Conservation (phyloP, 2,797 vertebrate species). For the Melanotaenia parkinsoni region DNA sequence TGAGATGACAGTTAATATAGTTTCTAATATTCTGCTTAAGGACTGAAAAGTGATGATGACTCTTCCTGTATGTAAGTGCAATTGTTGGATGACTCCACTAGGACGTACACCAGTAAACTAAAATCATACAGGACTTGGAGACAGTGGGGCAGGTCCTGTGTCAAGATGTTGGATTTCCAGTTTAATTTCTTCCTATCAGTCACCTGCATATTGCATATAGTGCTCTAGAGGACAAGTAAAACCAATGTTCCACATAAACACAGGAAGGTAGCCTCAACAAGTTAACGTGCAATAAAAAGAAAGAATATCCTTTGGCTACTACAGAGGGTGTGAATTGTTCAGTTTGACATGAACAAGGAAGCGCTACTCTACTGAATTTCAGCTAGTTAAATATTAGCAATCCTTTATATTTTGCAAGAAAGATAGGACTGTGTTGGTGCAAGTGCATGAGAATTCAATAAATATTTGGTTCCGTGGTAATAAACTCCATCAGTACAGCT, state of each 20-base stretch:
- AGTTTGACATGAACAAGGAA: not conserved
- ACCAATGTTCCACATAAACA: not conserved
- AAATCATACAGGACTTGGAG: not conserved
- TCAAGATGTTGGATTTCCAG: not conserved
- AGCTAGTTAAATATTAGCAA: no score
- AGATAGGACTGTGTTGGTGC: no score
- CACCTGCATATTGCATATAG: not conserved
- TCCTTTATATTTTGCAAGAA: no score
- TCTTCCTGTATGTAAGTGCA: not conserved
- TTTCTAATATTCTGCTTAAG: not conserved
- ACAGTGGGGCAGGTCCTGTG: not conserved
- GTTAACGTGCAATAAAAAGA: no score
- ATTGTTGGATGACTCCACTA: not conserved
- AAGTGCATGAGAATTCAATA: no score
- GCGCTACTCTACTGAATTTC: not conserved
- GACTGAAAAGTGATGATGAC: not conserved
- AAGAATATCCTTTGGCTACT: no score
- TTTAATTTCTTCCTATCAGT: not conserved
- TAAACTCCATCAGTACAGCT: no score
- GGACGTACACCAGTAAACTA: not conserved
- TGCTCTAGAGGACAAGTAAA: not conserved
- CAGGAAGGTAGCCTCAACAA: no score
- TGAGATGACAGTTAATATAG: not conserved
- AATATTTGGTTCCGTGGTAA: no score
- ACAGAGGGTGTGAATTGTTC: not conserved